Evolutionary conservation across 2,888 invertebrate species (phyloP), one percentile per base, ranked within the genome.

Genomic region (Dendrolimus pini): DNA sequence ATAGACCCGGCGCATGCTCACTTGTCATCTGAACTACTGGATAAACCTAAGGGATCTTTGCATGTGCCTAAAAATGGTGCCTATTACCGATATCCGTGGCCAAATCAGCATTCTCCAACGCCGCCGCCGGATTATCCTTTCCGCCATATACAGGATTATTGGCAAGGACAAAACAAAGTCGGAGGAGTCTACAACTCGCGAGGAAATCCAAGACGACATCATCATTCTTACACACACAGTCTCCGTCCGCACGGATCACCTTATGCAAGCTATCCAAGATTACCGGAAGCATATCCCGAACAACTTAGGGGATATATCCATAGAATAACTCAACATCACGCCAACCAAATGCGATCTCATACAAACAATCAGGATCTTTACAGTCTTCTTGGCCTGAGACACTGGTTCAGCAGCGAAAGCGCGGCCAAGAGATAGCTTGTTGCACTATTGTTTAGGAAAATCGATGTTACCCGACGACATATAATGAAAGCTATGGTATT

Each of bases 381-480:
- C 75, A 86, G 80, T 69, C 83, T 90, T 47, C 82, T 90, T 53
- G 90, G 89, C 52, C 73, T 90, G 58, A 82, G 87, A 66, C 90
- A 90, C 74, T 90, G 90, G 90, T 88, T 90, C 65, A 88, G 88
- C 69, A 85, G 82, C 66, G 89, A 89, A 78, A 85, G 83, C 59
- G 79, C 84, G 58, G 83, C 89, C 60, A 89, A 90, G 70, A 90
- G 90, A 90, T 90, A 90, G 89, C 72, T 81, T 67, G 65, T 77
- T 61, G 60, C 70, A 62, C 64, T 65, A 65, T 74, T 47, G 47
- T 47, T 47, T 81, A 85, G 81, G 83, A 75, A 85, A 86, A 78
- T 83, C 80, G 85, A 89, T 87, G 89, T 90, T 90, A 90, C 90
- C 89, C 89, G 89, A 89, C 83, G 83, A 85, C 80, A 74, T 89